Conservation (phyloP, 2,888 invertebrate species). For the Choristoneura rosaceana region DNA sequence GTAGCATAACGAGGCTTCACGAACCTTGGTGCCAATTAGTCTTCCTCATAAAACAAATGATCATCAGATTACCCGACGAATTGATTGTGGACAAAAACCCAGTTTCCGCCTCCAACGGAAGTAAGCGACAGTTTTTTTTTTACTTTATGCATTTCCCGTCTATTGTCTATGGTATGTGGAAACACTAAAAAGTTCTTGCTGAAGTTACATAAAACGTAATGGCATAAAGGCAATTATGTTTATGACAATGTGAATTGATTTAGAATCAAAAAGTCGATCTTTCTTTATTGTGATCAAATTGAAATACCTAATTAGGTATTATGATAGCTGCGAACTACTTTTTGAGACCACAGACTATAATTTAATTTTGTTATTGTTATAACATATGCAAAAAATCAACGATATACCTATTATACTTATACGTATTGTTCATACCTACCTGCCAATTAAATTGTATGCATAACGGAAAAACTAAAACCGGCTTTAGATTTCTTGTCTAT, state of each 20-base stretch:
- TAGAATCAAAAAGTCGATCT: no score
- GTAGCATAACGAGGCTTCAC: not conserved
- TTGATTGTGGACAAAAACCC: slow-evolving; percentile 37
- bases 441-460: no score
- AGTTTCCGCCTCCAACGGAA: slow-evolving; percentile 54
- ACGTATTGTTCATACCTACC: no score
- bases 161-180: slow-evolving; percentile 60
- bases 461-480: no score
- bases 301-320: no score
- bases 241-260: not conserved
- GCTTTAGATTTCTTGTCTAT: no score
- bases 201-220: not conserved
- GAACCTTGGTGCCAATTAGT: slow-evolving; percentile 27
- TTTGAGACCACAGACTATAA: no score
- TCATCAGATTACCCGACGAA: slow-evolving; percentile 34
- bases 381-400: no score
- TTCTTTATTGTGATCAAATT: no score
- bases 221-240: not conserved
- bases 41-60: slow-evolving; percentile 38
- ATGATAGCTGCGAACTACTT: no score
- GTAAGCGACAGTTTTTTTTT: slow-evolving; percentile 27
- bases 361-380: no score
- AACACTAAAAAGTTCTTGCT: slow-evolving; percentile 47
- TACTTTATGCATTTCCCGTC: slow-evolving; percentile 58
- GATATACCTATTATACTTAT: no score